Percentiles rank a stretch among this genome's conserved stretches.
These are phyloP conservation scores for Poeciliopsis gracilis DNA, from an alignment of 2,797 vertebrate genomes.

Conservation along the genomic window DNA sequence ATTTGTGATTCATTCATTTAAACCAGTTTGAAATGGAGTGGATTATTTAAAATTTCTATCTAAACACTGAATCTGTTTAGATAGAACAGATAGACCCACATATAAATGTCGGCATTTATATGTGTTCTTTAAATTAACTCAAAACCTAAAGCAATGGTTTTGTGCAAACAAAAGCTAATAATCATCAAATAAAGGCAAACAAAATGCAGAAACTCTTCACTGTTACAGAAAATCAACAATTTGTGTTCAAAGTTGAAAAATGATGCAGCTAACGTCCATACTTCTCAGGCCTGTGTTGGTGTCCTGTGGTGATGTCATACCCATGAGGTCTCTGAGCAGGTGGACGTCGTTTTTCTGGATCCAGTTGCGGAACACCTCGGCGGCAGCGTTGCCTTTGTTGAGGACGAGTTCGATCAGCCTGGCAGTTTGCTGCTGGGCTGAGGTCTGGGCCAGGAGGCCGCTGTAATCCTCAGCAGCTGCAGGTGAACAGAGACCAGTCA, in stretches of 20 bases:
- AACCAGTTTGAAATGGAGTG: not conserved
- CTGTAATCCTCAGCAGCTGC: constrained; percentile 84
- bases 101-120: not conserved
- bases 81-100: too few species aligned
- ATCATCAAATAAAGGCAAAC: not conserved
- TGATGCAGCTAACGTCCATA: not conserved
- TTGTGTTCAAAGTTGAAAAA: not conserved
- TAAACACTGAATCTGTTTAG: not conserved
- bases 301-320: constrained; percentile 57
- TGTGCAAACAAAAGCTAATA: not conserved
- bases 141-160: not conserved
- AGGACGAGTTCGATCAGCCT: constrained; percentile 91
- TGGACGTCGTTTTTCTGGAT: constrained; percentile 90
- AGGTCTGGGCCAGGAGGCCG: constrained; percentile 89
- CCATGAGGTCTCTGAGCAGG: constrained; percentile 92
- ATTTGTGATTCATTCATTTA: not conserved
- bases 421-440: constrained; percentile 89
- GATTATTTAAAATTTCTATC: not conserved
- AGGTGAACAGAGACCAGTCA: not conserved
- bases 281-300: not conserved
- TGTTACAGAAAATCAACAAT: not conserved
- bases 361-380: constrained; percentile 92
- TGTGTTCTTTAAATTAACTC: not conserved
- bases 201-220: not conserved
- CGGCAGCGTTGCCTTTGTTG: constrained; percentile 92